A percentile compares a stretch with the other conserved stretches of the same genome.
phyloP scores from a whole-genome alignment of 2,888 invertebrate genomes.

The Cynaeus angustus region DNA sequence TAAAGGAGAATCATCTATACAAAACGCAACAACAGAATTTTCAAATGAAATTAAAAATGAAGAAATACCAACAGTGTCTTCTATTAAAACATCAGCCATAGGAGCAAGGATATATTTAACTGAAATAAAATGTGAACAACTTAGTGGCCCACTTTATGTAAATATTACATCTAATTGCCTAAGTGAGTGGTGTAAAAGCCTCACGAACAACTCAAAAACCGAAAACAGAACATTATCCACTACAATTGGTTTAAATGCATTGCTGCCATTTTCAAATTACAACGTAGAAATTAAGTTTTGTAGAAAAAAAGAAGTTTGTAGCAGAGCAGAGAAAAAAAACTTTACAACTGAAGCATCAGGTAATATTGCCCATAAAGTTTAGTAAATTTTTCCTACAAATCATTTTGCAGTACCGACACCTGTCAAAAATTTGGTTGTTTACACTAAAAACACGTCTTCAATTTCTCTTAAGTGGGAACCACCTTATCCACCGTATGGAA shows the following conservation, averaged over 20 bases:
- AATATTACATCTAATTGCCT: not conserved
- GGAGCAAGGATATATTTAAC: slow-evolving; percentile 1
- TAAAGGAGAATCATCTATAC: not conserved
- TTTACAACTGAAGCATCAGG: slow-evolving; percentile 28
- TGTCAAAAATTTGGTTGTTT: slow-evolving; percentile 5
- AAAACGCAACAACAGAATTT: not conserved
- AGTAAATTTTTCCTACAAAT: not conserved
- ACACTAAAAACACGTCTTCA: slow-evolving; percentile 16
- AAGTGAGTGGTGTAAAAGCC: slow-evolving; percentile 17
- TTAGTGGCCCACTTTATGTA: slow-evolving; percentile 10
- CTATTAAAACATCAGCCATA: not conserved
- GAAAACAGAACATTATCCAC: not conserved
- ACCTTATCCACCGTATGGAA: slow-evolving; percentile 31
- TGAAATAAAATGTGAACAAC: not conserved
- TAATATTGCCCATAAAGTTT: not conserved
- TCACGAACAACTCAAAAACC: not conserved
- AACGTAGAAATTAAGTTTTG: slow-evolving; percentile 9
- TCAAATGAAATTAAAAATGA: slow-evolving; percentile 1
- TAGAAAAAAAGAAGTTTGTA: not conserved
- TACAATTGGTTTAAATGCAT: not conserved
- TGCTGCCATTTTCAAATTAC: slow-evolving; percentile 20
- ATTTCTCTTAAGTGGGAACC: slow-evolving; percentile 20
- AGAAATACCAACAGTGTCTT: slow-evolving; percentile 12
- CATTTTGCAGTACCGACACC: slow-evolving; percentile 16
- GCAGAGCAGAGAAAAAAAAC: not conserved